Base-by-base conservation (phyloP, 2,113 vertebrate species). In the Mola mola region DNA sequence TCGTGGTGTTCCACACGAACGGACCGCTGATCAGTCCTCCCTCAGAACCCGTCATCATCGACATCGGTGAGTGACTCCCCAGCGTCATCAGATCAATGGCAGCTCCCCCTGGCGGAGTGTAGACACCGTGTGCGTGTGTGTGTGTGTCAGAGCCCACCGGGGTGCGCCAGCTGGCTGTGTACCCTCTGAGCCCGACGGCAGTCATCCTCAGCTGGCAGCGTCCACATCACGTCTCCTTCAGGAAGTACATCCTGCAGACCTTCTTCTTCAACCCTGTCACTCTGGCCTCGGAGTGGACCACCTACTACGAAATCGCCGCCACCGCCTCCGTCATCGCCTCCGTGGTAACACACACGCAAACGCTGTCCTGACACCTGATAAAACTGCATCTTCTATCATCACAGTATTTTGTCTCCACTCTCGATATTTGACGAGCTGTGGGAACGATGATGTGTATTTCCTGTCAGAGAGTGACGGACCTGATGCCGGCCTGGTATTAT, bases 301-400 rank as follows among this genome's bases (percentile, higher is more conserved):
- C 95, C 4, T 98, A 96, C 91, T 98, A 98, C 2, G 96, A 99
- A 90, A 97, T 99, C 43, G 94, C 96, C 11, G 95, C 95, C 1
- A 96, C 93, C 0, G 63, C 95, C 40, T 96, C 96, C 2, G 68
- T 96, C 79, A 95, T 95, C 25, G 93, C 96, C 2, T 97, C 96
- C 0, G 94, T 98, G 95, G 96, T 98, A 95, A 94, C 34, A 6
- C 3, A 3, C 29, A 40, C 49, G 33, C 25, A 36, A n/a, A n/a
- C n/a, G n/a, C n/a, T n/a, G n/a, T n/a, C n/a, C n/a, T n/a, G n/a
- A n/a, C n/a, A n/a, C n/a, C n/a, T n/a, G n/a, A n/a, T n/a, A n/a
- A n/a, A n/a, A n/a, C n/a, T n/a, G n/a, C n/a, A n/a, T n/a, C n/a
- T n/a, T n/a, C n/a, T n/a, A n/a, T n/a, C n/a, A n/a, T n/a, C n/a